Conservation (phyloP, 2,888 invertebrate genomes). For the Phania funesta region DNA sequence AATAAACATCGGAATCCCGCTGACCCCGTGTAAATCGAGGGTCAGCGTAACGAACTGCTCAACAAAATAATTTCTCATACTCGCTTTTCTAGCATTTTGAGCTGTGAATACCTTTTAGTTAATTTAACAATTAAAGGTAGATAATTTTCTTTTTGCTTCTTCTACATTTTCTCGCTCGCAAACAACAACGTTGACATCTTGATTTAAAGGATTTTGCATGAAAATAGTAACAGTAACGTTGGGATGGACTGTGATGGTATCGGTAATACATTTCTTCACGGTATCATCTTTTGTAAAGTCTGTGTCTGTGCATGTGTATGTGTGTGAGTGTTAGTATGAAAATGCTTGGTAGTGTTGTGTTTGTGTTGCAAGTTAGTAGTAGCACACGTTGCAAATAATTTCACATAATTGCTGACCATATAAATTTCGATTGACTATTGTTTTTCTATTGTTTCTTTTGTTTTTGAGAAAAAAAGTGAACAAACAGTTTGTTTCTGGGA, state of each 20-base stretch:
- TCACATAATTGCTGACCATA: conserved; percentile 78
- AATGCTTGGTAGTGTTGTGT: neutral
- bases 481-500: neutral
- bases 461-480: conserved; percentile 21
- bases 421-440: conserved; percentile 73
- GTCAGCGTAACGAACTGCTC: conserved; percentile 66
- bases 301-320: neutral
- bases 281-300: neutral
- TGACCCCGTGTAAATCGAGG: conserved; percentile 63
- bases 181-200: conserved; percentile 46
- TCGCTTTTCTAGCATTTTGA: neutral
- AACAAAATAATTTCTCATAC: conserved; percentile 37
- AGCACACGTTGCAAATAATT: conserved; percentile 73
- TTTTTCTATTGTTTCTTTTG: conserved; percentile 43
- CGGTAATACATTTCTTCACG: conserved; percentile 38
- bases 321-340: neutral
- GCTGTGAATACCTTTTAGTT: conserved; percentile 7
- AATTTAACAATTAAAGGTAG: conserved; percentile 22
- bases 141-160: too few species aligned
- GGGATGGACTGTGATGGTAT: neutral
- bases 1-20: conserved; percentile 40
- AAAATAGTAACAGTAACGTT: neutral
- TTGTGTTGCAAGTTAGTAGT: conserved; percentile 18
- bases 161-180: neutral
- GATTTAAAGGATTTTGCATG: conserved; percentile 35